Conservation (phyloP, 1,140 invertebrate species). For the Meteorus sp. region DNA sequence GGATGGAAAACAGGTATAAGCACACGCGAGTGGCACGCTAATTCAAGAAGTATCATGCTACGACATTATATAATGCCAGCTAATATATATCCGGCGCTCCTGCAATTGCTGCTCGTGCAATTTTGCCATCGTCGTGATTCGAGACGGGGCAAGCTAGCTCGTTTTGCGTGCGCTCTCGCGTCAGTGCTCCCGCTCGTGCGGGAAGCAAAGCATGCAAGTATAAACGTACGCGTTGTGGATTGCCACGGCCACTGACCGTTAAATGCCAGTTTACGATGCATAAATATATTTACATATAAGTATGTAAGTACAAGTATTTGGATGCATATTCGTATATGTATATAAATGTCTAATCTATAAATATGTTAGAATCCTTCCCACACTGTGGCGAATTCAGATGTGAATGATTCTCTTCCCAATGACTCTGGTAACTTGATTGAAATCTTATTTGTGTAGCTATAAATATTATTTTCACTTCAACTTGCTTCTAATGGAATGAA, state of each 20-base stretch:
- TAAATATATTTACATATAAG: slow-evolving; percentile 8
- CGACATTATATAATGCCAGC: slow-evolving; percentile 20
- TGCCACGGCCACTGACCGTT: slow-evolving; percentile 8
- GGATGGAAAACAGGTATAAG: slow-evolving; percentile 4
- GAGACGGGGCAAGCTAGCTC: neutral
- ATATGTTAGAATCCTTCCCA: too few relatives aligned
- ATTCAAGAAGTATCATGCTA: slow-evolving; percentile 18
- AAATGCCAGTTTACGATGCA: slow-evolving; percentile 1
- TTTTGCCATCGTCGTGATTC: slow-evolving; percentile 16
- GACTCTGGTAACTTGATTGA: too few relatives aligned
- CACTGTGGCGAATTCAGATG: too few relatives aligned
- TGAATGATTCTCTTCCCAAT: too few relatives aligned
- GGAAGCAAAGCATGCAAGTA: neutral
- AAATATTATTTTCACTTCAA: too few relatives aligned
- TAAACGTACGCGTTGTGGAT: neutral
- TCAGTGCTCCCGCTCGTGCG: neutral
- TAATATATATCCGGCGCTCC: slow-evolving; percentile 20
- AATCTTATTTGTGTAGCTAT: too few relatives aligned
- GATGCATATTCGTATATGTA: too few relatives aligned
- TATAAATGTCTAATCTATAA: too few relatives aligned
- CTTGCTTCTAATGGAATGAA: too few relatives aligned
- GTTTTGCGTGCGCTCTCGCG: slow-evolving; percentile 6
- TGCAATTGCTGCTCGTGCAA: slow-evolving; percentile 19
- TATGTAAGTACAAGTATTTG: slow-evolving; percentile 33
- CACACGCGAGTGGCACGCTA: slow-evolving; percentile 20